These are phyloP conservation scores for Nestor notabilis DNA, from an alignment of 2,113 vertebrate species.

Conservation along the genomic window DNA sequence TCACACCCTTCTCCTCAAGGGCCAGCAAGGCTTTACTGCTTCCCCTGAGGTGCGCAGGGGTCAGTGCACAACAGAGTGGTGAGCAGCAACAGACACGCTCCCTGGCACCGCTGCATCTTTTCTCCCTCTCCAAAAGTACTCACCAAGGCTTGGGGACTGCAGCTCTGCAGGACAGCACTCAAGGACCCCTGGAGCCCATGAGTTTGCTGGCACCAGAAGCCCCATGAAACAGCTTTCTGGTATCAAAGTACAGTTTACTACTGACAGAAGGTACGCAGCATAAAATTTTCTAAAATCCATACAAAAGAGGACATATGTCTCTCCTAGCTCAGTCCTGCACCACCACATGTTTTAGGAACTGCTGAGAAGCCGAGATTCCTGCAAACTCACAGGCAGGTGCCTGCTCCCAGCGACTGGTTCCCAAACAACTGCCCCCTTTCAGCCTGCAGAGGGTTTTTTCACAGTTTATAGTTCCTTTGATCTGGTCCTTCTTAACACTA, in stretches of 20 bases:
- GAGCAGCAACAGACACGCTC: rapidly evolving
- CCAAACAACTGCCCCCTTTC: background rate
- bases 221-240: background rate
- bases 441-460: conserved; percentile 6
- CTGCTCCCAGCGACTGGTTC: background rate
- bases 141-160: rapidly evolving
- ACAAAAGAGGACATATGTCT: background rate
- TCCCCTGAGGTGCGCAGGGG: background rate
- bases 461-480: conserved; percentile 23
- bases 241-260: background rate
- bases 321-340: background rate
- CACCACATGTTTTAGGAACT: background rate
- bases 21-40: background rate
- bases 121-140: background rate
- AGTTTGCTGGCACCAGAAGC: rapidly evolving
- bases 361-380: background rate
- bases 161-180: rapidly evolving
- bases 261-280: background rate
- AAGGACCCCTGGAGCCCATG: rapidly evolving
- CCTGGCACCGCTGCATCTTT: rapidly evolving
- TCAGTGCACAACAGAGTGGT: rapidly evolving
- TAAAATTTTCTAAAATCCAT: background rate
- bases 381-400: background rate
- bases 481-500: background rate
- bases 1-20: background rate